Base-by-base conservation (phyloP, 1,140 invertebrate genomes). In the Eueides isabella region DNA sequence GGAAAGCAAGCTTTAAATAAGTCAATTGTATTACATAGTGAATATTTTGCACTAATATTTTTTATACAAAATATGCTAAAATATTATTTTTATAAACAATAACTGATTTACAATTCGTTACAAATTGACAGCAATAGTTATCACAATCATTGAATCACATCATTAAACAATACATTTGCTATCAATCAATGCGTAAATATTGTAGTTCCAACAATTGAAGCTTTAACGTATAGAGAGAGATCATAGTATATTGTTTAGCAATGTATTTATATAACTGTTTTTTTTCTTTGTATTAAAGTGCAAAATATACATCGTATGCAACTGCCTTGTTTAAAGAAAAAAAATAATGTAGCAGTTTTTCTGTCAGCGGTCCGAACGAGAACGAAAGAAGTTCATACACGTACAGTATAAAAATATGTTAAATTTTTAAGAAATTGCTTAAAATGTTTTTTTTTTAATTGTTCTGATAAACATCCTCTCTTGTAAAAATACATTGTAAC, bases 11-110 rank as follows among this genome's bases (percentile, higher is more conserved):
- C 48, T 55, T 55, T 55, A 26, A 55, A 55, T 55, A 26, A 12
- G 48, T 12, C 48, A 55, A 26, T 55, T 55, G 48, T 55, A 55
- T 55, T 9, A 55, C 48, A 55, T 9, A 55, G 48, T 55, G 7
- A 12, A 55, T 23, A 55, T 55, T 55, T 55, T 55, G 48, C 48
- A 55, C 48, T 26, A 23, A 23, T 48, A 19, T 26, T 26, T 12
- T 26, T 55, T 26, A n/a, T 55, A 55, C 48, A 14, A 5, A 38
- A 38, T 44, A 5, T n/a, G 5, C 19, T 48, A 11, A 12, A 55
- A 55, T 7, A 55, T 26, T 55, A 23, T 0, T 23, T 55, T 11
- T 23, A 9, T 55, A 26, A 55, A 12, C 12, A 23, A 2, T 26
- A 23, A 55, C 3, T 55, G 9, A 26, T 55, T 55, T 26, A 55